Conservation (phyloP, 2,888 invertebrate genomes). For the Escarpia spicata region DNA sequence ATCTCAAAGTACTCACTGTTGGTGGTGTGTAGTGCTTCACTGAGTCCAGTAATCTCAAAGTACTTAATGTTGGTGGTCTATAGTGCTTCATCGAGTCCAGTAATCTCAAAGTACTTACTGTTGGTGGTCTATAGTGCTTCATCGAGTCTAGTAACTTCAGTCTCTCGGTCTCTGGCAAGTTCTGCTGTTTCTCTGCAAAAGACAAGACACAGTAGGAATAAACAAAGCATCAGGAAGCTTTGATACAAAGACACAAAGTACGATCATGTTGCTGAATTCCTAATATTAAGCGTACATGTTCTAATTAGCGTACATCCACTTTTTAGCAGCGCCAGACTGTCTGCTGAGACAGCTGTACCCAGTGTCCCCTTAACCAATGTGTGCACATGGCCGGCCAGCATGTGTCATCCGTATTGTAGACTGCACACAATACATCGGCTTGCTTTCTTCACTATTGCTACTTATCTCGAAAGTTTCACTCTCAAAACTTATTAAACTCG, state of each 20-base stretch:
- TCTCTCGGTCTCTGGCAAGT: constrained; percentile 59
- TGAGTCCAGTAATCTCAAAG: constrained; percentile 70
- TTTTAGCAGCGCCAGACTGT: too few species aligned
- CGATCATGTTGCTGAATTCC: too few species aligned
- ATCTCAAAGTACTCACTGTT: constrained; percentile 68
- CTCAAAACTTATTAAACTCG: too few species aligned
- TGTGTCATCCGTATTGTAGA: too few species aligned
- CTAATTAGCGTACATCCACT: too few species aligned
- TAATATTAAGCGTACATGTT: too few species aligned
- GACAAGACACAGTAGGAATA: background rate
- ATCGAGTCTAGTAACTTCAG: constrained; percentile 73
- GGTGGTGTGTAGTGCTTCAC: constrained; percentile 81
- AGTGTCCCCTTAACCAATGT: too few species aligned
- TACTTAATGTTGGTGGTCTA: constrained; percentile 59
- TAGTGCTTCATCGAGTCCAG: background rate
- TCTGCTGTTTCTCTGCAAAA: constrained; percentile 14
- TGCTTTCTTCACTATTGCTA: too few species aligned
- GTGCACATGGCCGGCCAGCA: too few species aligned
- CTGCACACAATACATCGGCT: too few species aligned
- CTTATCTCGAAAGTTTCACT: too few species aligned
- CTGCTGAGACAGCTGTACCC: too few species aligned
- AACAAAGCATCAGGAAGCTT: background rate
- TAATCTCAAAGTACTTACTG: constrained; percentile 63
- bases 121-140: constrained; percentile 79
- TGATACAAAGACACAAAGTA: background rate